Evolutionary conservation across 2,113 vertebrate species (phyloP), one percentile per base, ranked within the genome.

Genomic region (Arothron firmamentum): DNA sequence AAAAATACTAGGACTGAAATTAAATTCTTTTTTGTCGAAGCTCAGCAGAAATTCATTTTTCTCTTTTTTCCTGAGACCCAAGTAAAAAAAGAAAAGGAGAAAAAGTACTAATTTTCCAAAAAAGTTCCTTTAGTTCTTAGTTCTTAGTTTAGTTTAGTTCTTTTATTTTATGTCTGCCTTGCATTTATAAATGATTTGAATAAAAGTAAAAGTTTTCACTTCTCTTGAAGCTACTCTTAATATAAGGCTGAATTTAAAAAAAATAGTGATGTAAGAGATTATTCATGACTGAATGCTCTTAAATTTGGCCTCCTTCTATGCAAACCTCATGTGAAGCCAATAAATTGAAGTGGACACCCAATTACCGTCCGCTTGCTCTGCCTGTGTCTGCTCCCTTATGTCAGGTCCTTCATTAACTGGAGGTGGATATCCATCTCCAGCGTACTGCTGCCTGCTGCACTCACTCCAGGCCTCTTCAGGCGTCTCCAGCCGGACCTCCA

Each of bases 271-370:
- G 17, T 63, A 20, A 55, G 43, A 52, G 47, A 48, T 12, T 71
- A 53, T 66, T 72, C 61, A 56, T 46, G 3, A 21, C 6, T 38
- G 34, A 38, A 38, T 12, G 8, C 34, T 38, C 34, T 12, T 38
- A 38, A 38, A 12, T 55, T 13, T 56, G 45, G 53, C 58, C 43
- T 74, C 61, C 38, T 57, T 47, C 59, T 68, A 25, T 58, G 59
- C 21, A 13, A 25, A 58, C 50, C 63, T 64, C 70, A 41, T 50
- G 16, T 28, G 58, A 70, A 48, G 53, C 67, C 28, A 57, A 53
- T 59, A 64, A 68, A 76, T 38, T 81, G 56, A 82, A 82, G 74
- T 74, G 65, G 78, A 83, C 67, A 62, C 69, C 70, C 77, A 86
- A 83, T 84, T 83, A 82, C 52, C 5, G 2, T 17, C 56, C 15